Base-by-base conservation (phyloP, 1,140 invertebrate species). In the Anastrepha ludens region DNA sequence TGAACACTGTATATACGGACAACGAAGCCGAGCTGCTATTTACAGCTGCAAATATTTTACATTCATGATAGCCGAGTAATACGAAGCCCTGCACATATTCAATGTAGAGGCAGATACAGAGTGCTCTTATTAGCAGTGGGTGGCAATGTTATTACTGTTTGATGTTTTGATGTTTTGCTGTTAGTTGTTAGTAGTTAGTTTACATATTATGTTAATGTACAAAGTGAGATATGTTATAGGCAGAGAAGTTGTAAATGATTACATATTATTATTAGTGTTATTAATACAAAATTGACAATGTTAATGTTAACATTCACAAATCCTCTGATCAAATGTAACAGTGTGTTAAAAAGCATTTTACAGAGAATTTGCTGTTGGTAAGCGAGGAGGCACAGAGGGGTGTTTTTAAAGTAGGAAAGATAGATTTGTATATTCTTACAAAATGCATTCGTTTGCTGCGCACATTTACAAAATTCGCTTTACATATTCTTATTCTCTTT, bases 381-480 rank as follows among this genome's bases (percentile, higher is more conserved):
- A 74, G 67, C 15, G 41, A 81, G 44, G 47, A 55, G 29, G 2
- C 41, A 55, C 9, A 55, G 74, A 81, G 74, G 74, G 44, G n/a
- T 17, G 70, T 55, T 81, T 78, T 29, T 17, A 81, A 81, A 58
- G 47, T 55, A 55, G 74, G 47, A 81, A 55, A 81, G 47, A 55
- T 9, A 20, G 50, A 67, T 50, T 17, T 87, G 55, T 59, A 41
- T 64, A 39, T 88, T 88, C 67, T 70, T 86, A 29, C 85, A 74
- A 74, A 17, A 74, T 86, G n/a, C 55, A 8, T 88, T 59, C 67
- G 60, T 86, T 88, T 88, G 87, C 87, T 86, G 87, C 87, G 70
- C 88, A 88, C 86, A 88, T 88, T 88, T 88, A 87, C 74, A 59
- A 58, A 62, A 67, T 81, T 87, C 50, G 41, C 47, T 29, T 20